These are phyloP conservation scores for Meloidogyne floridensis DNA, from an alignment of 1,140 invertebrate genomes.

Conservation along the genomic window DNA sequence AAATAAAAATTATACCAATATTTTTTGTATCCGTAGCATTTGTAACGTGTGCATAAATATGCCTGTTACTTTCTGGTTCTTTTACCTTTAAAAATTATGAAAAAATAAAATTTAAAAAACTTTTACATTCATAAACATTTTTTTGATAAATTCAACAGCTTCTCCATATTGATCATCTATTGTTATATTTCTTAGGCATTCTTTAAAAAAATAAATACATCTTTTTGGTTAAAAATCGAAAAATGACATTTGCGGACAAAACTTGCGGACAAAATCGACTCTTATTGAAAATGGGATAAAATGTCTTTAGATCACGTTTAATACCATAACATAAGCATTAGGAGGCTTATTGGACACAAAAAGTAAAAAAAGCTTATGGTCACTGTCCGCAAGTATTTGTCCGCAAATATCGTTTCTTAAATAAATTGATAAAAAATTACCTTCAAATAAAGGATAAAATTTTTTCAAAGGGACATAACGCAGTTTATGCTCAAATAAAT, in stretches of 20 bases:
- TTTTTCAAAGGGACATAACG: slow-evolving; percentile 40
- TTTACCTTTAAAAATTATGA: slow-evolving; percentile 32
- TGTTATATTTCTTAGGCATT: slow-evolving; percentile 38
- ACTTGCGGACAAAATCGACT: no score
- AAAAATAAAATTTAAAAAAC: background rate
- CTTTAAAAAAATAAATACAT: slow-evolving; percentile 29
- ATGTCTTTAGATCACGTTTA: no score
- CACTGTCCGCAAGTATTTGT: no score
- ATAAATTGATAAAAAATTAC: background rate
- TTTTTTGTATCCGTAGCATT: slow-evolving; percentile 53
- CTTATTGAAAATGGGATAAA: no score
- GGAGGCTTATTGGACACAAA: no score
- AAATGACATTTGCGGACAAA: background rate
- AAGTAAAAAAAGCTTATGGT: no score
- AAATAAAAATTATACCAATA: no score
- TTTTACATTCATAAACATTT: slow-evolving; percentile 37
- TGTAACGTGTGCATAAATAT: slow-evolving; percentile 49
- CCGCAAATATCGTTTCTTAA: no score
- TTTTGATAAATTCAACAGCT: slow-evolving; percentile 35
- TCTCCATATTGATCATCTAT: slow-evolving; percentile 17
- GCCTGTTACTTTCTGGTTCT: slow-evolving; percentile 30
- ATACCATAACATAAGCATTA: no score
- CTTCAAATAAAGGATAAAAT: slow-evolving; percentile 48
- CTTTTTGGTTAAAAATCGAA: background rate
- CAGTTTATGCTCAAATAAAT: slow-evolving; percentile 50